phyloP scores from a whole-genome alignment of 2,113 vertebrate species.

The Microtus montanus region DNA sequence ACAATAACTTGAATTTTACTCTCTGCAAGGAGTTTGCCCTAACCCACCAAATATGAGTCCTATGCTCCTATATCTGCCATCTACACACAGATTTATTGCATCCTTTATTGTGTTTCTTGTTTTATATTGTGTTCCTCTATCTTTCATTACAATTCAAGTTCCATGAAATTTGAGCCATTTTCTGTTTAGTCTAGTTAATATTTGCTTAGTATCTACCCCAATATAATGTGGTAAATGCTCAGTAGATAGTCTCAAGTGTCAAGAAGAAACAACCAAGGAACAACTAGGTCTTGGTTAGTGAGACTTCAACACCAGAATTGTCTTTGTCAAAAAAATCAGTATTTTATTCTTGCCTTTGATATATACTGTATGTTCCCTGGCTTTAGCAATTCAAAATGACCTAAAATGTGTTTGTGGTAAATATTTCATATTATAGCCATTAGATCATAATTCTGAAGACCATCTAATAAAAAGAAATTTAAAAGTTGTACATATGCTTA shows the following conservation, averaged over 20 bases:
- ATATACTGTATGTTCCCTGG: background rate
- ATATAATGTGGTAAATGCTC: background rate
- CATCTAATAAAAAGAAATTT: background rate
- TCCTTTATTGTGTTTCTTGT: background rate
- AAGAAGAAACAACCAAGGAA: background rate
- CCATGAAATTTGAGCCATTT: background rate
- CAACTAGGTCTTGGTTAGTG: background rate
- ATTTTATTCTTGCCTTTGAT: background rate
- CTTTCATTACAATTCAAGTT: background rate
- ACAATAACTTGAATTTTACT: background rate
- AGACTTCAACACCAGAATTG: background rate
- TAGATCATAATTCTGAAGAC: background rate
- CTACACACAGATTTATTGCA: background rate
- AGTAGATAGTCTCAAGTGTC: background rate
- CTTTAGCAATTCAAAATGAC: background rate
- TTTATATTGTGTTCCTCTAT: background rate
- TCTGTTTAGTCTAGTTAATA: background rate
- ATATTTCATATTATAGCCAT: background rate
- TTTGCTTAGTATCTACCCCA: background rate
- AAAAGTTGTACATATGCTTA: background rate
- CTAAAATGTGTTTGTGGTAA: background rate
- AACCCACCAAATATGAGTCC: background rate
- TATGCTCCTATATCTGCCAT: rapidly evolving
- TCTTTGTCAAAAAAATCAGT: background rate
- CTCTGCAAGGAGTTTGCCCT: background rate